Percentiles rank a stretch among this genome's conserved stretches.
Evolutionary conservation across 2,888 invertebrate genomes (phyloP).

Genomic region (Lamproptera curius): DNA sequence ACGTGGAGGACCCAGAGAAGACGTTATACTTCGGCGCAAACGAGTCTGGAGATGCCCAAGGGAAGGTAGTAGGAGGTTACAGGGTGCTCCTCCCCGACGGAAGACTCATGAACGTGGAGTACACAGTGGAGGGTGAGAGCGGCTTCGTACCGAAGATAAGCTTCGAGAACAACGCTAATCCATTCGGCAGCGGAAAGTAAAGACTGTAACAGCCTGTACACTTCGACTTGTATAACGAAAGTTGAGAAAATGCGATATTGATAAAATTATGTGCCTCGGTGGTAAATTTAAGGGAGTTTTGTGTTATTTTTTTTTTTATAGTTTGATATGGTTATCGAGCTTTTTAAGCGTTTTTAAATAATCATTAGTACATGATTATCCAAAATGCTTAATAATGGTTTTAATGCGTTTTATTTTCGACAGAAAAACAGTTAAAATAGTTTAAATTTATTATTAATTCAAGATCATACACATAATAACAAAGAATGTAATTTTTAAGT

Average conservation of each 20-base stretch:
- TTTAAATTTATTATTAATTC: too few species aligned
- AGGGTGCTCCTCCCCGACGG: constrained; percentile 84
- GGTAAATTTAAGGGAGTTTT: neutral
- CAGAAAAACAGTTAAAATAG: too few species aligned
- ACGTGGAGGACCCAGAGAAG: constrained; percentile 84
- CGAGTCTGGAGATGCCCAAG: constrained; percentile 81
- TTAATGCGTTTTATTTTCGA: too few species aligned
- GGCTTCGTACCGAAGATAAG: constrained; percentile 85
- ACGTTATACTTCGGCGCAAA: constrained; percentile 83
- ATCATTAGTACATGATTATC: too few species aligned
- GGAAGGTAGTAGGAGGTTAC: constrained; percentile 82
- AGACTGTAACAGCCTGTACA: constrained; percentile 15
- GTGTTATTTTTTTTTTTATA: neutral
- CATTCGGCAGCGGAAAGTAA: constrained; percentile 63
- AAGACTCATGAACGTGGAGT: constrained; percentile 84
- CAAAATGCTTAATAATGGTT: too few species aligned
- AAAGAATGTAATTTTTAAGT: too few species aligned
- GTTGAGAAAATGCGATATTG: neutral
- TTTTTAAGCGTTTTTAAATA: too few species aligned
- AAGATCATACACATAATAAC: too few species aligned
- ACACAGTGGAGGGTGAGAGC: constrained; percentile 83
- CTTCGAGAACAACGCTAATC: constrained; percentile 80
- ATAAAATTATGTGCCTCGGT: neutral
- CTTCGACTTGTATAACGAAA: neutral
- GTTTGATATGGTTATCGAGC: neutral